phyloP scores from a whole-genome alignment of 1,140 invertebrate genomes.

The Heliconius hermathena region DNA sequence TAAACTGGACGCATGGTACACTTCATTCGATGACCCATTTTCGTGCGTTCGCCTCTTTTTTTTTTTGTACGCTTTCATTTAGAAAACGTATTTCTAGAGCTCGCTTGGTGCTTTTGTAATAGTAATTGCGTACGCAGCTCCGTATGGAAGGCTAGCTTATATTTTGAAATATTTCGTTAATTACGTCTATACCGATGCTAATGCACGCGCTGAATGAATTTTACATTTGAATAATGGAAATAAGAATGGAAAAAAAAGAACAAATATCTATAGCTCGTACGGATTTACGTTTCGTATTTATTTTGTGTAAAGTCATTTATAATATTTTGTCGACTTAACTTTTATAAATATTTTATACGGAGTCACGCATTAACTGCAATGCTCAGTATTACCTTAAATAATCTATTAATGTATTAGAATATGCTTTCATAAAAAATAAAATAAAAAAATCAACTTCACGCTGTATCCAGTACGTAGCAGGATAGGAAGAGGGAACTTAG shows the following conservation, averaged over 20 bases:
- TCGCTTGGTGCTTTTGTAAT: conserved; percentile 56
- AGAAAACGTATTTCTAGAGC: conserved; percentile 55
- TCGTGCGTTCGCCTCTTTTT: conserved; percentile 59
- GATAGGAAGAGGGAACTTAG: too few relatives aligned
- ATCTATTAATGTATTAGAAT: background rate
- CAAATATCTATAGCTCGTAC: background rate
- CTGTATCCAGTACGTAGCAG: too few relatives aligned
- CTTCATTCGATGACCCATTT: conserved; percentile 71
- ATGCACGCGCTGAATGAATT: conserved; percentile 5
- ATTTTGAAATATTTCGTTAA: conserved; percentile 38
- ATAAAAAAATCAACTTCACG: too few relatives aligned
- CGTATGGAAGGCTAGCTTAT: conserved; percentile 32
- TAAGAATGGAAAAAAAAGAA: background rate
- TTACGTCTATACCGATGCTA: conserved; percentile 23
- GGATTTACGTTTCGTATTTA: background rate
- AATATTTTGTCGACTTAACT: background rate
- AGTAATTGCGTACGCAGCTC: conserved; percentile 54
- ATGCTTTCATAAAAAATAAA: background rate
- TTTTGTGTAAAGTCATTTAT: background rate
- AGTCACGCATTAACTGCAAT: background rate
- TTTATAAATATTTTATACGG: background rate
- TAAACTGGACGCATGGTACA: conserved; percentile 55
- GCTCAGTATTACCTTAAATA: background rate
- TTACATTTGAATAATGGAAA: conserved; percentile 5
- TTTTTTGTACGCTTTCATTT: conserved; percentile 55